These are phyloP conservation scores for Channallabes apus DNA, from an alignment of 2,797 vertebrate genomes.

Conservation along the genomic window DNA sequence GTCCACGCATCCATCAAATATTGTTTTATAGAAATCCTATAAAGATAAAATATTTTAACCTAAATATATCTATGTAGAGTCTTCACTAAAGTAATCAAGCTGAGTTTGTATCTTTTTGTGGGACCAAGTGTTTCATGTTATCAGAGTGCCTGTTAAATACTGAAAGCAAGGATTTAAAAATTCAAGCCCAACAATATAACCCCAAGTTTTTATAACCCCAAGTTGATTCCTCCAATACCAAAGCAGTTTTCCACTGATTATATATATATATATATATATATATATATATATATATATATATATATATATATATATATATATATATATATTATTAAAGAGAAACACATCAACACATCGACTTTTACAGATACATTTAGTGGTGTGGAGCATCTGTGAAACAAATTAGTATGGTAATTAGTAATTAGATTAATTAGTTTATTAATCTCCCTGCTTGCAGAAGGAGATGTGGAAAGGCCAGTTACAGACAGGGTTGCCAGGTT, in stretches of 20 bases:
- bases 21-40: not conserved
- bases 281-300: no score
- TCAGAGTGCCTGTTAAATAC: not conserved
- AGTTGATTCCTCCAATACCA: not conserved
- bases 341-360: no score
- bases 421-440: not conserved
- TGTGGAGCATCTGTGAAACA: not conserved
- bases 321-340: not conserved
- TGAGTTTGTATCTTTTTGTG: not conserved
- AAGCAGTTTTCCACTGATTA: not conserved
- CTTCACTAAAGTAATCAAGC: not conserved
- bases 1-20: not conserved
- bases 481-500: no score
- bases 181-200: not conserved
- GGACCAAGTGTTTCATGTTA: not conserved
- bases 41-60: not conserved
- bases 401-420: no score
- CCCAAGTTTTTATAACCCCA: no score
- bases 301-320: no score
- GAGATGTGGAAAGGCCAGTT: not conserved
- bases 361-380: not conserved
- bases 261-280: no score
- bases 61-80: not conserved
- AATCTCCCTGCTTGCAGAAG: not conserved
- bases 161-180: not conserved